phyloP scores from a whole-genome alignment of 2,797 vertebrate species.

The Dendrocincla fuliginosa region DNA sequence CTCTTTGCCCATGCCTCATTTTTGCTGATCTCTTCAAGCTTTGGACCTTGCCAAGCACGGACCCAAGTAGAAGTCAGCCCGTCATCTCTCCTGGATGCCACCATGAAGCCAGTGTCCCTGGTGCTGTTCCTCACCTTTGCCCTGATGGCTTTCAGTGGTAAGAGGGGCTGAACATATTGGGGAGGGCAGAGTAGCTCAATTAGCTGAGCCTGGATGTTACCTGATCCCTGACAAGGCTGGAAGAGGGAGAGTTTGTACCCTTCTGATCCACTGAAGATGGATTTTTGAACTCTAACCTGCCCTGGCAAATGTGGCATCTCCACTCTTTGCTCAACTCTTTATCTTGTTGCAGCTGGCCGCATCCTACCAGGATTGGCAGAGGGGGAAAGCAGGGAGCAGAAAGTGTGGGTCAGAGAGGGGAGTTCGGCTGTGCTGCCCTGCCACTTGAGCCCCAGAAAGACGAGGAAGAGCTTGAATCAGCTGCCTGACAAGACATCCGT shows the following conservation, averaged over 20 bases:
- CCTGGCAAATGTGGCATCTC: not conserved
- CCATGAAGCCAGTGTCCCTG: not conserved
- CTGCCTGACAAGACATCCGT: not conserved
- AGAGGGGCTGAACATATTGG: not conserved
- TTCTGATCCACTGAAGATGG: not conserved
- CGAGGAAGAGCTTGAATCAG: not conserved
- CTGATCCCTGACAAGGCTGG: not conserved
- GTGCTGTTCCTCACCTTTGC: not conserved
- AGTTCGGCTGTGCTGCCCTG: conserved; percentile 44
- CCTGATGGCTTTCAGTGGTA: conserved; percentile 44
- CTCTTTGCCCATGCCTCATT: not conserved
- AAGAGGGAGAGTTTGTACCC: not conserved
- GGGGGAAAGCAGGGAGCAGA: not conserved
- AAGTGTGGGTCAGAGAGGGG: conserved; percentile 53
- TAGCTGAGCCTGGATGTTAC: not conserved
- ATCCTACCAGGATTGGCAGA: not conserved
- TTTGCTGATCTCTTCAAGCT: not conserved
- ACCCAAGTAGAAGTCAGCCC: not conserved
- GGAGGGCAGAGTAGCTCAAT: not conserved
- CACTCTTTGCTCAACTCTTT: not conserved
- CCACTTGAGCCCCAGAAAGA: not conserved
- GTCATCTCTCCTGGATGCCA: not conserved
- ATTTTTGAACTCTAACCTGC: not conserved
- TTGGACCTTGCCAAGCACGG: not conserved
- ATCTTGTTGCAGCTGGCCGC: conserved; percentile 18